Conservation (phyloP, 1,140 invertebrate genomes). For the Argopecten irradians region DNA sequence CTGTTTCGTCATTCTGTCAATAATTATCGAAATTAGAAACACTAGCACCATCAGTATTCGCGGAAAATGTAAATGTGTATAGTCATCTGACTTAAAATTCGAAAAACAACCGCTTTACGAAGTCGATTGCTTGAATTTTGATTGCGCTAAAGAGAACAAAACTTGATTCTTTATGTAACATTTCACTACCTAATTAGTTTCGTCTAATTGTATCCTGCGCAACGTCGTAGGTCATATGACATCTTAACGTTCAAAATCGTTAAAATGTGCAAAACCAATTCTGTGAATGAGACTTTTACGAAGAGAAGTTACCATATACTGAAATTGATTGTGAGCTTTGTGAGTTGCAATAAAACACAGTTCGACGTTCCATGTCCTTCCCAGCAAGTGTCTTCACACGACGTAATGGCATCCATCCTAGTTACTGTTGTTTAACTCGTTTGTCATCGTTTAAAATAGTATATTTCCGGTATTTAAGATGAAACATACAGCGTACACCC, state of each 20-base stretch:
- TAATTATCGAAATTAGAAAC: too few relatives aligned
- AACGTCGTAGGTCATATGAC: neutral
- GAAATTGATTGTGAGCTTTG: neutral
- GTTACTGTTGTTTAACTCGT: too few relatives aligned
- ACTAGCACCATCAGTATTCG: too few relatives aligned
- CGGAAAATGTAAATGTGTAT: too few relatives aligned
- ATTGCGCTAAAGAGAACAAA: neutral
- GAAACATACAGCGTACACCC: too few relatives aligned
- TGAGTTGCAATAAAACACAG: neutral
- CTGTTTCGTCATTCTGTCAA: too few relatives aligned
- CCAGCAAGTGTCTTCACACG: too few relatives aligned
- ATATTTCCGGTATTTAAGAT: too few relatives aligned
- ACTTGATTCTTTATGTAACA: neutral
- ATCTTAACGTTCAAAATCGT: neutral
- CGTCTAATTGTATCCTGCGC: neutral
- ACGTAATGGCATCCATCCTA: too few relatives aligned
- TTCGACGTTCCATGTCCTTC: neutral
- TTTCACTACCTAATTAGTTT: neutral
- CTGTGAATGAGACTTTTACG: neutral
- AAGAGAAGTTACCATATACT: neutral
- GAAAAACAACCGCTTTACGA: neutral
- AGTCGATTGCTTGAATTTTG: neutral
- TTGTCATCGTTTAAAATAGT: too few relatives aligned
- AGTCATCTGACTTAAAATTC: too few relatives aligned
- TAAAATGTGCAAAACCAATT: neutral